These are phyloP conservation scores for Chymomyza fuscimana DNA, from an alignment of 2,888 invertebrate genomes.

Conservation along the genomic window DNA sequence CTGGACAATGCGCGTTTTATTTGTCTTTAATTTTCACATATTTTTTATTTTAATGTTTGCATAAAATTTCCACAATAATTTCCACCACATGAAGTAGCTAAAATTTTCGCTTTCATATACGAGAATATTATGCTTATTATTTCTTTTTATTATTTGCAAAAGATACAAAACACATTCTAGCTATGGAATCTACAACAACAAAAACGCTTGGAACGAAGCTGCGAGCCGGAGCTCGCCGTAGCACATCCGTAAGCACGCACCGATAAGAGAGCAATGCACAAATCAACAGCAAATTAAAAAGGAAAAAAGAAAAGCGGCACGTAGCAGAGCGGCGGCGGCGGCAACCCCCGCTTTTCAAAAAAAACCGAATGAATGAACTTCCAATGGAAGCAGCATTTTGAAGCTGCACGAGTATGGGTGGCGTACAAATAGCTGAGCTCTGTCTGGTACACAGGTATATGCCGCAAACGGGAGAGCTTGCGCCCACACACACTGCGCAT, in stretches of 20 bases:
- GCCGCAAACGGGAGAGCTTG: slow-evolving; percentile 2
- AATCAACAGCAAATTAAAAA: slow-evolving; percentile 39
- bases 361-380: slow-evolving; percentile 68
- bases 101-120: neutral
- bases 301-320: slow-evolving; percentile 4
- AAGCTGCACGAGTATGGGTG: slow-evolving; percentile 36
- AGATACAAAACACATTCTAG: neutral
- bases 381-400: slow-evolving; percentile 58
- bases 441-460: neutral
- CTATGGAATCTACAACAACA: slow-evolving; percentile 24
- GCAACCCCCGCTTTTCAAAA: slow-evolving; percentile 36
- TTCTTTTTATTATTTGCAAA: neutral
- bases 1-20: slow-evolving; percentile 29
- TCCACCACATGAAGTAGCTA: neutral
- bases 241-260: slow-evolving; percentile 1
- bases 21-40: neutral
- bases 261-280: slow-evolving; percentile 20
- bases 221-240: neutral
- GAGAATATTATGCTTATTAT: neutral
- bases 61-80: neutral
- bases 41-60: slow-evolving; percentile 2
- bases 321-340: neutral
- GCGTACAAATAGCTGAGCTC: neutral
- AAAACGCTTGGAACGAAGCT: neutral
- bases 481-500: slow-evolving; percentile 42